Evolutionary conservation across 2,888 invertebrate genomes (phyloP).

Genomic region (Acronicta alni): DNA sequence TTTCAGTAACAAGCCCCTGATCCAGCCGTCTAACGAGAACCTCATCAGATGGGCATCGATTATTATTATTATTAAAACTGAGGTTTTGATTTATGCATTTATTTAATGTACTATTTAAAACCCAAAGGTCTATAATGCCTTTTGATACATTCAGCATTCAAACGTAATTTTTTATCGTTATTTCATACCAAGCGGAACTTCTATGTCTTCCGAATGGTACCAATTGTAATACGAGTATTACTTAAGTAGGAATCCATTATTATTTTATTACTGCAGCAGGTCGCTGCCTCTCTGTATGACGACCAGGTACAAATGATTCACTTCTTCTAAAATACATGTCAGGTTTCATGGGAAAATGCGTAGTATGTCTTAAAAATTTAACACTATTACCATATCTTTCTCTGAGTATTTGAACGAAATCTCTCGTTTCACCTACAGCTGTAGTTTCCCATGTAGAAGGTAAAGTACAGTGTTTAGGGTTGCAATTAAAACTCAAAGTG

Average conservation of each 20-base stretch:
- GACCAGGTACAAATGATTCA: constrained; percentile 59
- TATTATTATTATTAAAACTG: no score
- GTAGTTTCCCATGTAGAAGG: constrained; percentile 82
- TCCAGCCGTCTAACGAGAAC: no score
- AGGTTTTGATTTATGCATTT: no score
- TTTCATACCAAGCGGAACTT: neutral
- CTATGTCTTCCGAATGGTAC: neutral
- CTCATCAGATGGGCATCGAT: no score
- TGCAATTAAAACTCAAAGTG: constrained; percentile 17
- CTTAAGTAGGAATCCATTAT: neutral
- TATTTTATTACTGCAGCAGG: neutral
- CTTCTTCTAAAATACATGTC: constrained; percentile 18
- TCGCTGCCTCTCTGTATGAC: constrained; percentile 16
- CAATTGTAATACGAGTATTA: no score
- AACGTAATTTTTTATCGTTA: no score
- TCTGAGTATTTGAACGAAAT: constrained; percentile 76
- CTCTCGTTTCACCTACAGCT: constrained; percentile 74
- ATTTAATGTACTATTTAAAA: neutral
- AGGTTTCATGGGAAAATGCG: constrained; percentile 62
- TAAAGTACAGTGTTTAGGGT: constrained; percentile 68
- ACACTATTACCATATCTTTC: constrained; percentile 69
- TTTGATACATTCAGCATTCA: no score
- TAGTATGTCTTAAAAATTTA: constrained; percentile 68
- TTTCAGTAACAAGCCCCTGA: no score
- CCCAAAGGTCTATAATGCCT: neutral